Conservation (phyloP, 2,888 invertebrate species). For the Athripsodes cinereus region DNA sequence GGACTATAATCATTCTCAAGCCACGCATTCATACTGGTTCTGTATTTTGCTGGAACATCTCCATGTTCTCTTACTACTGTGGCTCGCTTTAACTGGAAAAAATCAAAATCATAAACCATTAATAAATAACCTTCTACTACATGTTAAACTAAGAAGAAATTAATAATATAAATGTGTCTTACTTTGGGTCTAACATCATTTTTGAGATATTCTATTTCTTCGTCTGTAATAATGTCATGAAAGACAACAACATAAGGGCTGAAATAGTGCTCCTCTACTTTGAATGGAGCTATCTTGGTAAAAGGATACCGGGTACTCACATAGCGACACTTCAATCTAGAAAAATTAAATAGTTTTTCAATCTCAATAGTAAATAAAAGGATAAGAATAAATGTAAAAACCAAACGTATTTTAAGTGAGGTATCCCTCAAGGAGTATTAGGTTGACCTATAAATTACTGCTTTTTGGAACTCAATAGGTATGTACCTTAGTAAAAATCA, state of each 20-base stretch:
- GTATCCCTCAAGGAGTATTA: too few relatives aligned
- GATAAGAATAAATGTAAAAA: too few relatives aligned
- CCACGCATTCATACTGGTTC: conserved; percentile 98
- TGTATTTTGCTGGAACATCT: conserved; percentile 80
- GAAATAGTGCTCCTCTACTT: conserved; percentile 70
- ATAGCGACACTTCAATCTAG: conserved; percentile 64
- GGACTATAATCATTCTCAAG: conserved; percentile 75
- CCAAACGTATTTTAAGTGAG: too few relatives aligned
- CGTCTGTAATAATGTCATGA: conserved; percentile 82
- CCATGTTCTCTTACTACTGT: conserved; percentile 84
- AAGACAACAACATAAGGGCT: conserved; percentile 79
- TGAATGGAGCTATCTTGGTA: conserved; percentile 69
- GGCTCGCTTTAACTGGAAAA: conserved; percentile 75
- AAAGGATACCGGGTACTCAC: conserved; percentile 64
- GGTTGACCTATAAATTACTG: too few relatives aligned
- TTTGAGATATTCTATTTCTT: conserved; percentile 59
- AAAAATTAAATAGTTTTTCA: too few relatives aligned
- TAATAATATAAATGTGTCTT: neutral
- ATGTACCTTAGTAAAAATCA: too few relatives aligned
- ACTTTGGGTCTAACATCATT: neutral
- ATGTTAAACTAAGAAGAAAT: too few relatives aligned
- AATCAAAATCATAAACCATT: neutral
- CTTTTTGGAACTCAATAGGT: too few relatives aligned
- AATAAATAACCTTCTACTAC: too few relatives aligned
- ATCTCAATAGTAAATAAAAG: too few relatives aligned